A percentile compares a stretch with the other conserved stretches of the same genome.
These are phyloP conservation scores for Tillus elongatus DNA, from an alignment of 2,888 invertebrate genomes.

Conservation along the genomic window DNA sequence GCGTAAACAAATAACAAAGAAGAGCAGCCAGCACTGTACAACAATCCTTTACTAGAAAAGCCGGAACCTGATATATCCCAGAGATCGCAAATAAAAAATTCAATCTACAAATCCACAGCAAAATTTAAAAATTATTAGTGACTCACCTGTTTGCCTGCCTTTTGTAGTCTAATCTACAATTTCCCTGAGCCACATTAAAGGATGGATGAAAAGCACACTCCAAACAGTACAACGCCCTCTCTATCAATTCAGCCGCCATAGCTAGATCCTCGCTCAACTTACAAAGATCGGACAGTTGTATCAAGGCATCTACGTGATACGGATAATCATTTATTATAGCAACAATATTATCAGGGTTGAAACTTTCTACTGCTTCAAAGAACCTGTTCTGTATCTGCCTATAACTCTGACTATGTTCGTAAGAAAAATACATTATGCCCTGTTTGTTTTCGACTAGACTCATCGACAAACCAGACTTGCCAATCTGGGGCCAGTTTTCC, in stretches of 20 bases:
- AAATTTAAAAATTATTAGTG: slow-evolving; percentile 1
- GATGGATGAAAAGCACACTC: slow-evolving; percentile 72
- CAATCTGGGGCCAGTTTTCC: slow-evolving; percentile 62
- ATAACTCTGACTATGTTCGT: slow-evolving; percentile 66
- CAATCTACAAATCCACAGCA: no score
- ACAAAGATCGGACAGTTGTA: slow-evolving; percentile 74
- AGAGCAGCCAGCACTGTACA: no score
- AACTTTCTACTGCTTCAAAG: slow-evolving; percentile 66
- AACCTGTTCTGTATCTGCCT: slow-evolving; percentile 66
- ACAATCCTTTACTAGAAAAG: no score
- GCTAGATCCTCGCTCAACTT: slow-evolving; percentile 69
- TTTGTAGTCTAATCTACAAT: slow-evolving; percentile 66
- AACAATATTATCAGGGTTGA: slow-evolving; percentile 69
- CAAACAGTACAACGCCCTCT: slow-evolving; percentile 65
- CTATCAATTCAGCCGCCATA: slow-evolving; percentile 69
- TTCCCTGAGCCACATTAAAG: slow-evolving; percentile 67
- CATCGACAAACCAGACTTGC: slow-evolving; percentile 68
- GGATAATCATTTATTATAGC: slow-evolving; percentile 65
- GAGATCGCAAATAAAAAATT: no score
- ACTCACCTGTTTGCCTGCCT: slow-evolving; percentile 68
- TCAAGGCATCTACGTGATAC: slow-evolving; percentile 70
- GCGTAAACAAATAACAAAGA: no score
- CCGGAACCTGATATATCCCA: no score
- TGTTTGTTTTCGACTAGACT: slow-evolving; percentile 47
- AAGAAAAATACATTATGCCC: slow-evolving; percentile 57